Evolutionary conservation across 1,140 invertebrate species (phyloP).

Genomic region (Drosophila malerkotliana): DNA sequence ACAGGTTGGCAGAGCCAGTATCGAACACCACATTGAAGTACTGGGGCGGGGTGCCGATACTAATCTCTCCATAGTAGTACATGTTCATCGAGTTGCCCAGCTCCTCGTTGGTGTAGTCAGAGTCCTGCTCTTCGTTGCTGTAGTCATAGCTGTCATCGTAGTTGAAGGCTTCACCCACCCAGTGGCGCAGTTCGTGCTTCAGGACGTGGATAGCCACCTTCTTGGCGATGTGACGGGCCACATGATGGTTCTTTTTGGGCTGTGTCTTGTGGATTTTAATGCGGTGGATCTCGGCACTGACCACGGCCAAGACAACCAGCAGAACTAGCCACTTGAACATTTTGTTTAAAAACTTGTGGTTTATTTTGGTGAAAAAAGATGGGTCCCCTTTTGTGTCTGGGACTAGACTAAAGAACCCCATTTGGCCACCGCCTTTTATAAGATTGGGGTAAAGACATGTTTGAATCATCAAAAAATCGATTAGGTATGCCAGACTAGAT

Average conservation of each 20-base stretch:
- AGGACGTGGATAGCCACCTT: conserved; percentile 34
- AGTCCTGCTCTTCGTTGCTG: conserved; percentile 14
- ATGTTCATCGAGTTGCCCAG: conserved; percentile 65
- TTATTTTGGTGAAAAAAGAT: not conserved
- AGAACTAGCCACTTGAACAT: conserved; percentile 62
- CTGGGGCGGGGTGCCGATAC: conserved; percentile 96
- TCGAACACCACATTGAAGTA: conserved; percentile 81
- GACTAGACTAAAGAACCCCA: conserved; percentile 34
- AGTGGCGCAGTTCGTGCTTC: conserved; percentile 58
- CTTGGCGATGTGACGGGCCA: conserved; percentile 17
- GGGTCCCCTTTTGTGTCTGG: conserved; percentile 36
- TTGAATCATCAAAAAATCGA: conserved; percentile 44
- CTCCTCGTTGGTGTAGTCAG: conserved; percentile 44
- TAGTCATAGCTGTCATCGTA: conserved; percentile 41
- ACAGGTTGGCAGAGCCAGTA: conserved; percentile 70
- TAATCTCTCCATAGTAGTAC: conserved; percentile 89
- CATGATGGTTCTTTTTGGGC: conserved; percentile 35
- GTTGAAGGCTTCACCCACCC: conserved; percentile 5
- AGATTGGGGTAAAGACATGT: conserved; percentile 4
- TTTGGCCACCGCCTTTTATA: conserved; percentile 42
- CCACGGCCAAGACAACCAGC: conserved; percentile 44
- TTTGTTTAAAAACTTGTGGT: not conserved
- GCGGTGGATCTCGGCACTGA: conserved; percentile 57
- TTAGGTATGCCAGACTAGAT: conserved; percentile 41
- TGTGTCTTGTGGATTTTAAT: conserved; percentile 54